Evolutionary conservation across 2,888 invertebrate species (phyloP).

Genomic region (Cheilosia vulpina): DNA sequence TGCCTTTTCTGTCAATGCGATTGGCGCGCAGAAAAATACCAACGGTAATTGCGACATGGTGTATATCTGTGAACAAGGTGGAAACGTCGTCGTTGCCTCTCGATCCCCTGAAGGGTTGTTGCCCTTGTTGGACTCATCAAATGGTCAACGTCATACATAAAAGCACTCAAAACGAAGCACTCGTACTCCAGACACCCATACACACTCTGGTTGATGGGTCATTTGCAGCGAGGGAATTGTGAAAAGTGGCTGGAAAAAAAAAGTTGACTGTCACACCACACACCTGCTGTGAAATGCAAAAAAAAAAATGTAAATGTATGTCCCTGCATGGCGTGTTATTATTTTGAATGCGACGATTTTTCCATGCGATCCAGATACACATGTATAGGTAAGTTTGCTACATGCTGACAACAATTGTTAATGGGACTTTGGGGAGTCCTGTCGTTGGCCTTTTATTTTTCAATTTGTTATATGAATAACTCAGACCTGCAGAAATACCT

Average conservation of each 20-base stretch:
- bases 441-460: constrained; percentile 2
- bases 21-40: neutral
- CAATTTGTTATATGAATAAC: constrained; percentile 1
- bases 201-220: constrained; percentile 12
- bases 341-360: constrained; percentile 39
- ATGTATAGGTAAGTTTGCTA: neutral
- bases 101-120: constrained; percentile 46
- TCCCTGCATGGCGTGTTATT: constrained; percentile 15
- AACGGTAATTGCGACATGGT: constrained; percentile 25
- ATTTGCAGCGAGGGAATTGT: constrained; percentile 6
- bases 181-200: neutral
- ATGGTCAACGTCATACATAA: constrained; percentile 55
- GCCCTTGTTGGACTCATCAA: constrained; percentile 54
- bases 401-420: neutral
- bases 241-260: neutral
- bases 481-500: neutral
- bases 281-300: constrained; percentile 2
- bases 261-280: neutral
- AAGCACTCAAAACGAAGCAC: neutral
- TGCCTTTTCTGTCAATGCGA: no score
- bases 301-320: constrained; percentile 10
- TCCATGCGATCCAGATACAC: neutral
- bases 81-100: constrained; percentile 42
- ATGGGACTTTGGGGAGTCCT: constrained; percentile 12
- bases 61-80: constrained; percentile 12